Evolutionary conservation across 2,797 vertebrate species (phyloP).

Genomic region (Peromyscus attwateri): DNA sequence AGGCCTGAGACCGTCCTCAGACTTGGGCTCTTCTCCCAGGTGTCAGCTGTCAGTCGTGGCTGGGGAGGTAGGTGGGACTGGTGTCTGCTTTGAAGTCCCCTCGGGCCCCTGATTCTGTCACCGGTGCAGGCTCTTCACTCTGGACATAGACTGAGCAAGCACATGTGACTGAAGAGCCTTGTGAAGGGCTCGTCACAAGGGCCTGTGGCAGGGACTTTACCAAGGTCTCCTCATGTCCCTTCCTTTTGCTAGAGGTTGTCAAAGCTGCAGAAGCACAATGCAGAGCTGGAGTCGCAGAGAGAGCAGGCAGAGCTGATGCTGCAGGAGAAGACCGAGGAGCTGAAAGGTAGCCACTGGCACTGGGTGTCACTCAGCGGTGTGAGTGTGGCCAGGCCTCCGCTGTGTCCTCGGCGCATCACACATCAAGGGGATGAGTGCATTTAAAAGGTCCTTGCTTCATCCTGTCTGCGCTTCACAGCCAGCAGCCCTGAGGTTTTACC

Average conservation of each 20-base stretch:
- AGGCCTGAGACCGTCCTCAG: background rate
- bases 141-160: background rate
- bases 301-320: conserved; percentile 89
- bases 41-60: background rate
- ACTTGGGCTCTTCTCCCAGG: background rate
- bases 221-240: background rate
- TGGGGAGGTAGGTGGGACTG: background rate
- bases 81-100: background rate
- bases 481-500: background rate
- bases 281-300: conserved; percentile 90
- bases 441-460: background rate
- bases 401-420: too few species aligned
- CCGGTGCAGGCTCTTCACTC: background rate
- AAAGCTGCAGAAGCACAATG: conserved; percentile 90
- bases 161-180: background rate
- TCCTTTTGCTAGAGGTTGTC: conserved; percentile 85
- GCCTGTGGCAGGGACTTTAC: background rate
- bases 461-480: background rate
- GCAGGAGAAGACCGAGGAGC: conserved; percentile 89
- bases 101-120: background rate
- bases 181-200: background rate
- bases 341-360: conserved; percentile 90
- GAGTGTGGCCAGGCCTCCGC: background rate
- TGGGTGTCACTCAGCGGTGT: background rate
- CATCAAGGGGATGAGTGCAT: background rate